Evolutionary conservation across 2,797 vertebrate genomes (phyloP).

Genomic region (Cryptoblepharus egeriae): DNA sequence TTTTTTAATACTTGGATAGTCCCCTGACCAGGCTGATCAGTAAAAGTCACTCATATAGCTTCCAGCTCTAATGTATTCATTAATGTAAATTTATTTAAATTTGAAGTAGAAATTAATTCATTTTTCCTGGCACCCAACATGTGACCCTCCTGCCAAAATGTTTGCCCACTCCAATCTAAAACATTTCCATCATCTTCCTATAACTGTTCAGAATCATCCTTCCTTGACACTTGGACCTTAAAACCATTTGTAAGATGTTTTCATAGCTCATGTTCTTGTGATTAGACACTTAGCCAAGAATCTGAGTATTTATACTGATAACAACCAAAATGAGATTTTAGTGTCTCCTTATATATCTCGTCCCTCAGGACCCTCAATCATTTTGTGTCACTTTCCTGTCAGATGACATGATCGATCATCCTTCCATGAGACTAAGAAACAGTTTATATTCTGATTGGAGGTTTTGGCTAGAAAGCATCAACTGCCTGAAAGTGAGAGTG

Average conservation of each 20-base stretch:
- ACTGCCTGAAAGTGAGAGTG: neutral
- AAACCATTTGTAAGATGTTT: neutral
- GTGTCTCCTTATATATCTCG: fast-evolving
- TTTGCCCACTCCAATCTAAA: neutral
- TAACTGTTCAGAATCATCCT: neutral
- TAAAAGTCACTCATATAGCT: too few species aligned
- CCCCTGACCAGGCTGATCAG: too few species aligned
- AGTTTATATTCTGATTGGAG: neutral
- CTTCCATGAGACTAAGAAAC: neutral
- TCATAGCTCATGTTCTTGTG: neutral
- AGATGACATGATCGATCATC: neutral
- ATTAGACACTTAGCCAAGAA: neutral
- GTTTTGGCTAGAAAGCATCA: neutral
- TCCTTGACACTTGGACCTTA: neutral
- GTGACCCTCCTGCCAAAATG: too few species aligned
- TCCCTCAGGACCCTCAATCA: neutral
- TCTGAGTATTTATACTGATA: neutral
- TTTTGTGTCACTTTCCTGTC: neutral
- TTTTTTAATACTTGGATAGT: too few species aligned
- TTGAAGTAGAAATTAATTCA: too few species aligned
- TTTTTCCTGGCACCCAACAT: too few species aligned
- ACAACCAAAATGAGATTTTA: neutral
- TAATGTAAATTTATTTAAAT: too few species aligned
- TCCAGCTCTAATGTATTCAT: too few species aligned
- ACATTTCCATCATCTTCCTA: neutral